Percentiles rank a stretch among this genome's conserved stretches.
Evolutionary conservation across 1,140 invertebrate species (phyloP).

Genomic region (Andricus grossulariae): DNA sequence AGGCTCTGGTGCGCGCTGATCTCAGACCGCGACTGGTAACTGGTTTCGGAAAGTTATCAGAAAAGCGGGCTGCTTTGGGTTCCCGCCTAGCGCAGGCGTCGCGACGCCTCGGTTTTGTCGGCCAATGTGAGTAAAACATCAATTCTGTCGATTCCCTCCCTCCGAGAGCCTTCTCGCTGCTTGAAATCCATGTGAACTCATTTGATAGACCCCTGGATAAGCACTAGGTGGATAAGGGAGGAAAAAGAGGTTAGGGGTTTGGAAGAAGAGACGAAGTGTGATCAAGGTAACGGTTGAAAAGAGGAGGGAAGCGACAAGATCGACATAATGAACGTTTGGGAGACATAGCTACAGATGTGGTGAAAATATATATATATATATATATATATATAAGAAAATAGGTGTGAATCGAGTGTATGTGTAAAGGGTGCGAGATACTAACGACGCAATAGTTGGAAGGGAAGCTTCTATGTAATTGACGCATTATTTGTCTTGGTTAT

Average conservation of each 20-base stretch:
- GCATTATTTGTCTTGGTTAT: neutral
- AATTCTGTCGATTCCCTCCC: conserved; percentile 35
- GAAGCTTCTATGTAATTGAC: neutral
- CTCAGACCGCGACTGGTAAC: conserved; percentile 47
- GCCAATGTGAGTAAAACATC: conserved; percentile 56
- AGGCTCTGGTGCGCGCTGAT: conserved; percentile 46
- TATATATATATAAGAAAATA: neutral
- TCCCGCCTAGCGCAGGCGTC: conserved; percentile 53
- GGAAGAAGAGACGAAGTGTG: neutral
- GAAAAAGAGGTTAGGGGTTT: neutral
- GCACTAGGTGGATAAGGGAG: neutral
- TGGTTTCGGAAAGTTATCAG: conserved; percentile 49
- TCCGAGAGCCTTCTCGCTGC: neutral
- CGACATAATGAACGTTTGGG: neutral
- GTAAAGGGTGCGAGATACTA: neutral
- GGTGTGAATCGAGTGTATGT: neutral
- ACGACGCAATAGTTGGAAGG: conserved; percentile 8
- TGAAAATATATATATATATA: neutral
- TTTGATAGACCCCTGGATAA: conserved; percentile 2
- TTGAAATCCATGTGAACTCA: conserved; percentile 1
- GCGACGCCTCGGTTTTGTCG: conserved; percentile 39
- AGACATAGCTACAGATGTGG: neutral
- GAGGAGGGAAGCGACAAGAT: neutral
- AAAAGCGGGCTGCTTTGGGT: conserved; percentile 45
- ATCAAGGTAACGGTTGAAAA: neutral